Evolutionary conservation across 1,140 invertebrate species (phyloP).

Genomic region (Drosophila orosa): DNA sequence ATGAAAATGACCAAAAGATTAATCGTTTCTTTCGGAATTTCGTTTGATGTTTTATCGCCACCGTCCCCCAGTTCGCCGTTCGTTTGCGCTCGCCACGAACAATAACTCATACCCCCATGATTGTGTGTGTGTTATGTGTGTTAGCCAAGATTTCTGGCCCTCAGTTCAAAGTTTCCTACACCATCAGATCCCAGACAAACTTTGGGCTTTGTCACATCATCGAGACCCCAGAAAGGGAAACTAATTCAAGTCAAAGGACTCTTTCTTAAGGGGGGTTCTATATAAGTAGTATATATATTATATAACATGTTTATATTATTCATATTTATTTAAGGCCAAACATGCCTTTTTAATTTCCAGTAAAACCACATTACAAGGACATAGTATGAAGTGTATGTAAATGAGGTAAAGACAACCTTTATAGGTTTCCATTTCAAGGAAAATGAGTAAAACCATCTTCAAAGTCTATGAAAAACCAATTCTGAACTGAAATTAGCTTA

Average conservation of each 20-base stretch:
- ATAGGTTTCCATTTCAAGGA: no score
- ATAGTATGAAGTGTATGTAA: no score
- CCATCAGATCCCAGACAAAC: not conserved
- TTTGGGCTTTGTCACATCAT: not conserved
- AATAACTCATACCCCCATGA: constrained; percentile 35
- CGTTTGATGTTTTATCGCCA: constrained; percentile 82
- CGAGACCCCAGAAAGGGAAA: not conserved
- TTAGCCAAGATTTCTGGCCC: constrained; percentile 4
- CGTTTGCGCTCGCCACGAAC: constrained; percentile 31
- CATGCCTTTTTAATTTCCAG: no score
- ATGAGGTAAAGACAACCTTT: not conserved
- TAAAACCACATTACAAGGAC: no score
- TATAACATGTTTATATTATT: no score
- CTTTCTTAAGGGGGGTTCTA: no score
- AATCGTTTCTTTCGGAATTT: constrained; percentile 83
- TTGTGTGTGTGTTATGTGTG: constrained; percentile 1
- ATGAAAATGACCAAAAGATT: constrained; percentile 84
- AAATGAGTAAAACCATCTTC: not conserved
- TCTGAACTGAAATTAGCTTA: not conserved
- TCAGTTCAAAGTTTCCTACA: not conserved
- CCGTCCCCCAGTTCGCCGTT: constrained; percentile 58
- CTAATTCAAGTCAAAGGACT: not conserved
- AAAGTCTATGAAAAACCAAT: not conserved
- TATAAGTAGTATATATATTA: no score
- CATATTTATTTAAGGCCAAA: no score